Evolutionary conservation across 2,113 vertebrate genomes (phyloP).

Genomic region (Hystrix cristata): DNA sequence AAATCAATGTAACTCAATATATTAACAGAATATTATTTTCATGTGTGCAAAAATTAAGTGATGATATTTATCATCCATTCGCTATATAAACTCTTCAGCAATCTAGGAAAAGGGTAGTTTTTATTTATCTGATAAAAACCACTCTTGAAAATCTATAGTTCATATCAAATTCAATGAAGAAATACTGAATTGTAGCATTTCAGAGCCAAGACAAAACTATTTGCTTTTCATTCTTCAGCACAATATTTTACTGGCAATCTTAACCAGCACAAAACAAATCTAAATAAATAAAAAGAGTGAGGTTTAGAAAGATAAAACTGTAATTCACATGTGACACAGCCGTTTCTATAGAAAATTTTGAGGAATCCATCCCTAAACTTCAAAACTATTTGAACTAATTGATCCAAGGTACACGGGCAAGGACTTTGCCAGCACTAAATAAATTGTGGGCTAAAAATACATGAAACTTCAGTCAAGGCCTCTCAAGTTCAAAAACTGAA

Average conservation of each 20-base stretch:
- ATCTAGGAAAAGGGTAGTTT: neutral
- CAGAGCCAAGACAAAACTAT: neutral
- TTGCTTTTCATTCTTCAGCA: neutral
- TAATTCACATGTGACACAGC: neutral
- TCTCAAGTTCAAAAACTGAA: constrained; percentile 28
- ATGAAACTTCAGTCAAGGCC: neutral
- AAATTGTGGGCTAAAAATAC: constrained; percentile 31
- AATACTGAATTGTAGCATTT: constrained; percentile 8
- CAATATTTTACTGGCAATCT: neutral
- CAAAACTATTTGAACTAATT: neutral
- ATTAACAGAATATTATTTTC: constrained; percentile 11
- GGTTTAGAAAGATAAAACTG: neutral
- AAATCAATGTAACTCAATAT: constrained; percentile 17
- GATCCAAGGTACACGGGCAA: neutral
- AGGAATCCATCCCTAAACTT: neutral
- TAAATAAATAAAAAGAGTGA: neutral
- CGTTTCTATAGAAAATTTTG: neutral
- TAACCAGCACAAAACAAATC: neutral
- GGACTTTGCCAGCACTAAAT: neutral
- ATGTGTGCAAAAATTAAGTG: neutral
- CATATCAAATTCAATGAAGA: neutral
- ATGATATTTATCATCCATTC: neutral
- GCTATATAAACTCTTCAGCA: neutral
- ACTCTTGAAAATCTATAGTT: neutral
- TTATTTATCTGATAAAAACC: neutral